Base-by-base conservation (phyloP, 2,888 invertebrate species). In the Copidosoma aretas region DNA sequence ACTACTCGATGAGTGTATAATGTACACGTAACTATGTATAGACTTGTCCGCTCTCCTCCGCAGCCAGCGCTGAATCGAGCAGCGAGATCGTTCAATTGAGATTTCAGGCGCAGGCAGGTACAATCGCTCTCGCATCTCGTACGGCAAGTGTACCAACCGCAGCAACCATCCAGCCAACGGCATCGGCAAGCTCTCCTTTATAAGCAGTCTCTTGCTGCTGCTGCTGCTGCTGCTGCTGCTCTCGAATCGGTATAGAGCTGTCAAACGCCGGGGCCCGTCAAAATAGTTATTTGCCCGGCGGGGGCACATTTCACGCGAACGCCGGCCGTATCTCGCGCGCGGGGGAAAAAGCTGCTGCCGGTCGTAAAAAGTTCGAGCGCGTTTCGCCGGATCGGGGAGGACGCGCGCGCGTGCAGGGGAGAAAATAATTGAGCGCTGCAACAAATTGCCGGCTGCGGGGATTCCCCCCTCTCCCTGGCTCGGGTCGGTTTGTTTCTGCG, bases 381-480 rank as follows among this genome's bases (percentile, higher is more conserved):
- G 43, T 58, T 41, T 32, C 49, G 12, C n/a, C 5, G 15, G 21
- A 25, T 32, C 21, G 25, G 25, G n/a, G 24, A 62, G 58, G 32
- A 58, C 52, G 21, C 19, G 12, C n/a, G n/a, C n/a, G n/a, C n/a
- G n/a, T n/a, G n/a, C n/a, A n/a, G n/a, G 41, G 17, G 10, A 61
- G 14, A 39, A 64, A 66, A 63, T 67, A 70, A 70, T 70, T 67
- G 67, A 66, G 5, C 60, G 57, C 41, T 21, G 24, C 57, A 52
- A 64, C 67, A 60, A 60, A 64, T 67, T 64, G 66, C 22, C 22
- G 8, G 25, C 19, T 22, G 46, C 15, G 19, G 46, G 21, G 64
- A 61, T 56, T 57, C 24, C 52, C 51, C 59, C 51, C n/a, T 32
- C 19, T 12, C n/a, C 15, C 24, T 49, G 43, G 25, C 4, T 12